Conservation (phyloP, 2,888 invertebrate species). For the Pristionchus japonicus region DNA sequence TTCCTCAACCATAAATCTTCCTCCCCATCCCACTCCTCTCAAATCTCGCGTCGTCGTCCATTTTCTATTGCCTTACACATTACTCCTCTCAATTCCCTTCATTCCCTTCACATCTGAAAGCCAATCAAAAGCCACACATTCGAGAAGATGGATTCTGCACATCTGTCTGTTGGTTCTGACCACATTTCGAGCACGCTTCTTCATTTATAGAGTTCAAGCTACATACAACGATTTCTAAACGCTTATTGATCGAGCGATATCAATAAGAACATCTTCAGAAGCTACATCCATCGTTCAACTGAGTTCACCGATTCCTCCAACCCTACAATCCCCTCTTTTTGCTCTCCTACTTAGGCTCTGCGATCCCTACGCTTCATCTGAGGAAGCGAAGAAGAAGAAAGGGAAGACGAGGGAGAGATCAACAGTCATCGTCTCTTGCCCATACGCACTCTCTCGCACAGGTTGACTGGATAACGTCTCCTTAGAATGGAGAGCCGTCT, state of each 20-base stretch:
- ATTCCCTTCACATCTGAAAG: not conserved
- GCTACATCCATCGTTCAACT: not conserved
- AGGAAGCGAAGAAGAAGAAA: not conserved
- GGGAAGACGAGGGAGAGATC: no score
- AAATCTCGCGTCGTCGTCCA: slow-evolving; percentile 1
- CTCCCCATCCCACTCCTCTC: not conserved
- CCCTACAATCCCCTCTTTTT: not conserved
- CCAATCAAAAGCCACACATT: not conserved
- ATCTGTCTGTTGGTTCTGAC: not conserved
- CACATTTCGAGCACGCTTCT: not conserved
- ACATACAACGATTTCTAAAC: no score
- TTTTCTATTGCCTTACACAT: slow-evolving; percentile 41
- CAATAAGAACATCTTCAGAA: no score
- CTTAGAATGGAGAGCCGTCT: no score
- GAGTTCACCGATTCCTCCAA: not conserved
- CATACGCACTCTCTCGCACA: no score
- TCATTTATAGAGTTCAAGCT: no score
- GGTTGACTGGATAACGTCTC: no score
- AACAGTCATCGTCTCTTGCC: no score
- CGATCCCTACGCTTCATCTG: not conserved
- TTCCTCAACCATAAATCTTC: slow-evolving; percentile 7
- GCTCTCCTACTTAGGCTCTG: slow-evolving; percentile 28
- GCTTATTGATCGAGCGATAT: not conserved
- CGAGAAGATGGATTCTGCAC: not conserved
- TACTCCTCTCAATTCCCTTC: not conserved